Base-by-base conservation (phyloP, 2,797 vertebrate genomes). In the Phataginus tetradactyla region DNA sequence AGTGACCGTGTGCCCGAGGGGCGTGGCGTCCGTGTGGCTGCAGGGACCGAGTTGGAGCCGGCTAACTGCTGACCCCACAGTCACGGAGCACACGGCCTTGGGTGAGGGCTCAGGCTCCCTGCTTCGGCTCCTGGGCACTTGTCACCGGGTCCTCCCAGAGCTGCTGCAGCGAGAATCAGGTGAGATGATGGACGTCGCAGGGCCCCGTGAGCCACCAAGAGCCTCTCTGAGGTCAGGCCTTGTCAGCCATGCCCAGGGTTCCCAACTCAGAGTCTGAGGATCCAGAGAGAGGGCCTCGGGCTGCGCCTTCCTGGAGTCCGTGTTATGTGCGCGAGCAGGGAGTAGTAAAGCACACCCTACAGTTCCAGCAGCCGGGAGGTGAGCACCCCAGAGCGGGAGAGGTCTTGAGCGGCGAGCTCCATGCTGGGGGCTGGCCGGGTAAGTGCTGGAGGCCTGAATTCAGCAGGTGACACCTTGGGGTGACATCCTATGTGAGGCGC, bases 311-410 rank as follows among this genome's bases (percentile, higher is more conserved):
- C 59, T 17, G 29, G 55, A 90, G 8, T 42, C 27, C 7, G 29
- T 18, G 8, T n/a, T n/a, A 27, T 12, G 0, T 8, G n/a, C 15
- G 1, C 29, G 27, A 53, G 39, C 4, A 9, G 2, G 12, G 18
- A 39, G 23, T 32, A 39, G 39, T n/a, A 23, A 68, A 57, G 78
- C 15, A n/a, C 29, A 37, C 29, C 68, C 64, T 84, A 39, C 29
- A 7, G 53, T 27, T 55, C 34, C 69, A 80, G 63, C 5, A 12
- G 61, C 32, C 1, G 45, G 37, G 7, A 55, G 39, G 29, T 10
- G 17, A 86, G 32, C 11, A 51, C 6, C 37, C 18, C n/a, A 34
- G 32, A 29, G 11, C 1, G 49, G 18, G 61, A 69, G 74, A 42
- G 37, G 14, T 63, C 78, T 79, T 64, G 3, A 5, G 8, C 17